A percentile compares a stretch with the other conserved stretches of the same genome.
These are phyloP conservation scores for Trissoscelio sp. DNA, from an alignment of 2,888 invertebrate genomes.

Conservation along the genomic window DNA sequence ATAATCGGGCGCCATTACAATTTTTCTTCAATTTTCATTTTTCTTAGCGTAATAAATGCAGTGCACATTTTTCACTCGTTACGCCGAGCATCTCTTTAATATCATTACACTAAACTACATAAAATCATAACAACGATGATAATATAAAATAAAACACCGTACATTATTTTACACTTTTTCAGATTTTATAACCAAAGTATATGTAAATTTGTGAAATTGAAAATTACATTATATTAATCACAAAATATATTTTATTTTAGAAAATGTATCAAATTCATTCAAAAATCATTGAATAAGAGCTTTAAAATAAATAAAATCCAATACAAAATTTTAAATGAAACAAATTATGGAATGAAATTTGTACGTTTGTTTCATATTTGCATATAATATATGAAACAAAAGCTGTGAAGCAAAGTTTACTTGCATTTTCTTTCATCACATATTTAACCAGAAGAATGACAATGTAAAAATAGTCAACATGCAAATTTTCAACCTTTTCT, in stretches of 20 bases:
- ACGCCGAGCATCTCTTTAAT: constrained; percentile 23
- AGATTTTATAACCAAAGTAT: background rate
- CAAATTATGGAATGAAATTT: too few species aligned
- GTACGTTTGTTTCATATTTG: too few species aligned
- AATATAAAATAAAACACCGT: constrained; percentile 5
- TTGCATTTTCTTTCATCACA: background rate
- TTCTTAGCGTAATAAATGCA: constrained; percentile 38
- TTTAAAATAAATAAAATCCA: too few species aligned
- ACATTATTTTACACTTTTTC: constrained; percentile 16
- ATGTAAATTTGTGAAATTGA: background rate
- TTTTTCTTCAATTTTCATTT: constrained; percentile 53
- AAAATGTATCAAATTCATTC: too few species aligned
- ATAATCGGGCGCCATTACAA: constrained; percentile 45
- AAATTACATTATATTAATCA: too few species aligned
- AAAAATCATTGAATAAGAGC: too few species aligned
- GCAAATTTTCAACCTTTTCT: constrained; percentile 46
- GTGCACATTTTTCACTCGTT: constrained; percentile 32
- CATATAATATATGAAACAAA: background rate
- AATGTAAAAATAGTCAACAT: constrained; percentile 9
- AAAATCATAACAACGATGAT: constrained; percentile 36
- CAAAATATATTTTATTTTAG: background rate
- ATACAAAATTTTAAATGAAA: too few species aligned
- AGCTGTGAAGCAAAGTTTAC: background rate
- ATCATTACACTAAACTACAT: constrained; percentile 32
- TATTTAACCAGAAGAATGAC: constrained; percentile 19